Conservation (phyloP, 2,797 vertebrate species). For the Tympanoctomys barrerae region DNA sequence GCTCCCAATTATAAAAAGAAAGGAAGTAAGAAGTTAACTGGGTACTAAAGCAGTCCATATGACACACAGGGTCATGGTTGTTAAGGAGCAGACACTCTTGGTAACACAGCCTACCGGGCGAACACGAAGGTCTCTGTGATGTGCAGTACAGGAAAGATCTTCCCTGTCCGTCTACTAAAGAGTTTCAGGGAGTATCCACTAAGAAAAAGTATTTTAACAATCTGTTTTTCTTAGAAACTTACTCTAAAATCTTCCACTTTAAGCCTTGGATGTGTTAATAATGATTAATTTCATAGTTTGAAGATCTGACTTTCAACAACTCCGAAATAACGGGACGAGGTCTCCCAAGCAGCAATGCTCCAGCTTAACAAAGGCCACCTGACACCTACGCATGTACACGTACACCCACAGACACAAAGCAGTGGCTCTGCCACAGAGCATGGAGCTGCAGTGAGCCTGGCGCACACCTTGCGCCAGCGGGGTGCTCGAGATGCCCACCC, state of each 20-base stretch:
- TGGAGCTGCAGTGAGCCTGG: neutral
- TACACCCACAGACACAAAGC: neutral
- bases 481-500: neutral
- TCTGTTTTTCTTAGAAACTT: slow-evolving; percentile 41
- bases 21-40: slow-evolving; percentile 24
- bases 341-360: neutral
- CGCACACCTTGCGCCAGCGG: slow-evolving; percentile 21
- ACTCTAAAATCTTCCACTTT: slow-evolving; percentile 39
- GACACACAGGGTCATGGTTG: slow-evolving; percentile 44
- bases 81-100: neutral
- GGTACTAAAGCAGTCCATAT: neutral
- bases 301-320: slow-evolving; percentile 20
- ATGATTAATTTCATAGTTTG: slow-evolving; percentile 46
- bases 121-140: neutral
- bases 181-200: neutral
- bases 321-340: neutral
- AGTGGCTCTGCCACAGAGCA: neutral
- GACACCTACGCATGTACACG: neutral
- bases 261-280: neutral
- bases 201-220: slow-evolving; percentile 29
- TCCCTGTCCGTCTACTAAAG: neutral
- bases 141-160: slow-evolving; percentile 2
- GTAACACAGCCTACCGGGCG: neutral
- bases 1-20: slow-evolving; percentile 33
- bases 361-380: neutral